These are phyloP conservation scores for Heliangelus exortis DNA, from an alignment of 2,797 vertebrate species.

Conservation along the genomic window DNA sequence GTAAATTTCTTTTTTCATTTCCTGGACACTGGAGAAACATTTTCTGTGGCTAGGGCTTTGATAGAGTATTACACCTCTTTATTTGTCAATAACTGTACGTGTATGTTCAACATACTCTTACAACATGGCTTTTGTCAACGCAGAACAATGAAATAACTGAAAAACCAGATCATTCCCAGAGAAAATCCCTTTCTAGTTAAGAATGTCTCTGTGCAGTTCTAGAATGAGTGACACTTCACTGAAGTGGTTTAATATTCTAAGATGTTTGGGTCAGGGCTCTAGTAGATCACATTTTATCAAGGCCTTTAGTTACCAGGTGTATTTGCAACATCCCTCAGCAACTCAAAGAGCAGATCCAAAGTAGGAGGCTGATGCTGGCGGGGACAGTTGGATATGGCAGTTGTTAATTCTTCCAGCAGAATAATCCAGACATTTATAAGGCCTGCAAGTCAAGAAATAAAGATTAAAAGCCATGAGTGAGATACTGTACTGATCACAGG, in stretches of 20 bases:
- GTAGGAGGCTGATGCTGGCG: constrained; percentile 96
- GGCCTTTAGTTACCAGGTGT: constrained; percentile 83
- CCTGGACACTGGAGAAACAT: background rate
- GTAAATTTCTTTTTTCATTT: background rate
- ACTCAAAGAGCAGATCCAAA: constrained; percentile 91
- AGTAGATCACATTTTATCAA: background rate
- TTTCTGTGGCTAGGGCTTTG: background rate
- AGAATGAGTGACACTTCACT: background rate
- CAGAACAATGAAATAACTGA: background rate
- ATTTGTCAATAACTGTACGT: background rate
- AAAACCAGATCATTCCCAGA: background rate
- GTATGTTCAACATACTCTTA: background rate
- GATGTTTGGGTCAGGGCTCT: background rate
- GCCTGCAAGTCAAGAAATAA: constrained; percentile 76
- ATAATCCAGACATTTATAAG: constrained; percentile 97
- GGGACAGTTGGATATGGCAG: constrained; percentile 94
- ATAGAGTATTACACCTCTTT: background rate
- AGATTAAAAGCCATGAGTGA: background rate
- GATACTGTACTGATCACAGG: background rate
- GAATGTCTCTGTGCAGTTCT: background rate
- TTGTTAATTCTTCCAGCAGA: constrained; percentile 93
- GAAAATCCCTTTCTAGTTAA: background rate
- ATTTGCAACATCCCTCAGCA: constrained; percentile 89
- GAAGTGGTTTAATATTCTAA: background rate
- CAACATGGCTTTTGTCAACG: background rate